Base-by-base conservation (phyloP, 1,140 invertebrate species). In the Trichomalopsis sarcophagae region DNA sequence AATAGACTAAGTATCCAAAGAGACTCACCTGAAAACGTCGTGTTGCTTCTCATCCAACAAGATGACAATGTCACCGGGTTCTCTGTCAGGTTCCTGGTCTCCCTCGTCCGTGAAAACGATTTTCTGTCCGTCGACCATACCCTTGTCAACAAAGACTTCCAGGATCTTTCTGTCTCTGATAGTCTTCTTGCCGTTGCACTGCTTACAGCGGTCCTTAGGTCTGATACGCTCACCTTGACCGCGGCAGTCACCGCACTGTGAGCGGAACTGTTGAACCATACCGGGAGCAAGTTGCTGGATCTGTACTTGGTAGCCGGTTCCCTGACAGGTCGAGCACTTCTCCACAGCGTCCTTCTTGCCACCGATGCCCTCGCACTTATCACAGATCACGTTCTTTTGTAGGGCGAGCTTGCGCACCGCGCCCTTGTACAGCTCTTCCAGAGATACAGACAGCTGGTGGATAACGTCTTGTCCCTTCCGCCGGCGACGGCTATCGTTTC, bases 341-440 rank as follows among this genome's bases (percentile, higher is more conserved):
- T 98, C 97, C 21, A 98, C 96, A 71, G 97, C 95, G 80, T 98
- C 98, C 93, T 99, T 99, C 92, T 99, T 99, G 27, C 99, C 99
- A 86, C 99, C 99, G 40, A 93, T 81, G 87, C 97, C 99, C 94
- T 99, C 97, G 94, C 99, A 99, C 94, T 98, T 99, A 90, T 97
- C 96, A 95, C 99, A 99, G 89, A 99, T 98, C 30, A 99, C 97
- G 93, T 98, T 99, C 93, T 99, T 99, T 91, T 99, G 97, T 66
- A 99, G 92, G 44, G 98, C 97, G 87, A 99, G 94, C 93, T 99
- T 99, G 40, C 98, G 95, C 7, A 98, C 97, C 81, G 97, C 95
- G 23, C 99, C 99, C 91, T 99, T 98, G 92, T 99, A 99, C 74
- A 99, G 92, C 92, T 99, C 99, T 91, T 99, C 99, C 47, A 99